Conservation (phyloP, 2,888 invertebrate species). For the Tyria jacobaeae region DNA sequence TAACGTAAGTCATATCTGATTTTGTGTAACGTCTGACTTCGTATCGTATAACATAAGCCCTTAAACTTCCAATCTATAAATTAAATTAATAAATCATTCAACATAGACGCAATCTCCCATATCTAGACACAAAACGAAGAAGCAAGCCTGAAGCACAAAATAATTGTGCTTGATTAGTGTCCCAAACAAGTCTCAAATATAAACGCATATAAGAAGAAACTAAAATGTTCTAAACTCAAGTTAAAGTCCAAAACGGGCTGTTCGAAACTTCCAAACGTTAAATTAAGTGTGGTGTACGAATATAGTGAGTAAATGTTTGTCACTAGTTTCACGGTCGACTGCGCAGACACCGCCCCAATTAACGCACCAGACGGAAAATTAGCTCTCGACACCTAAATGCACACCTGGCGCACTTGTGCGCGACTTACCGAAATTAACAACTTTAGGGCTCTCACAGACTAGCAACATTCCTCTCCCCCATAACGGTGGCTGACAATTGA, state of each 20-base stretch:
- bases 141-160: not conserved
- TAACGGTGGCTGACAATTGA: constrained; percentile 5
- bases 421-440: constrained; percentile 39
- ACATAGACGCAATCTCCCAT: not conserved
- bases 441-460: constrained; percentile 18
- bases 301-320: constrained; percentile 31
- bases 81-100: not conserved
- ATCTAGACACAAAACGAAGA: constrained; percentile 4
- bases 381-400: constrained; percentile 51
- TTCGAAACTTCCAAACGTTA: constrained; percentile 31
- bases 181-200: not conserved
- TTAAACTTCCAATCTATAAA: not conserved
- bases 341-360: constrained; percentile 61
- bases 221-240: not conserved
- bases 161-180: constrained; percentile 1
- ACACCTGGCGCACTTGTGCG: constrained; percentile 40
- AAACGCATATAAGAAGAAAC: not conserved
- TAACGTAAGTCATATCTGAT: not conserved
- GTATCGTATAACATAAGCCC: not conserved
- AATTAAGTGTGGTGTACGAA: constrained; percentile 36
- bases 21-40: not conserved
- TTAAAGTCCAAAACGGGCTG: constrained; percentile 20
- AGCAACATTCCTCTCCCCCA: not conserved
- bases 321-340: constrained; percentile 48
- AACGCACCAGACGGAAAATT: constrained; percentile 74